These are phyloP conservation scores for Ecdyonurus torrentis DNA, from an alignment of 2,888 invertebrate genomes.

Conservation along the genomic window DNA sequence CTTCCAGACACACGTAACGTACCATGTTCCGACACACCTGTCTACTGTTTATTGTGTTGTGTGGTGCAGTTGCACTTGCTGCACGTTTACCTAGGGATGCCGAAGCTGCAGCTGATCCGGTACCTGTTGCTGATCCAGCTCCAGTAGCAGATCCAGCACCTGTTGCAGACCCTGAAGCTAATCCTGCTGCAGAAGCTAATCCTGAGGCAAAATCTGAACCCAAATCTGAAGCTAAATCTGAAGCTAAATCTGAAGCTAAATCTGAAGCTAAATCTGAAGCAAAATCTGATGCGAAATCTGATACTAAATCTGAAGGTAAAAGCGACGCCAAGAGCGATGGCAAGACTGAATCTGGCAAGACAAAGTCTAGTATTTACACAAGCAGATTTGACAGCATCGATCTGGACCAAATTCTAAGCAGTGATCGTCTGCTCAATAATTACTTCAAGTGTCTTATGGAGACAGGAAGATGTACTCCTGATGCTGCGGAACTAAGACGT, in stretches of 20 bases:
- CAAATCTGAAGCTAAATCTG: background rate
- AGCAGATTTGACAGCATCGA: slow-evolving; percentile 51
- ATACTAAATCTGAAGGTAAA: background rate
- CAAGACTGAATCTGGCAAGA: background rate
- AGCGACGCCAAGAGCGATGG: background rate
- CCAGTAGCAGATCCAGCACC: background rate
- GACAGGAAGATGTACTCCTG: slow-evolving; percentile 50
- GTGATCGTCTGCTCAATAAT: slow-evolving; percentile 47
- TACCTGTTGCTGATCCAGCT: background rate
- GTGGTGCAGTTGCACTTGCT: background rate
- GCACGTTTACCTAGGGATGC: background rate
- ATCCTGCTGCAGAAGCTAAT: background rate
- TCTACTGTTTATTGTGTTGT: background rate
- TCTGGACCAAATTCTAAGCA: slow-evolving; percentile 47
- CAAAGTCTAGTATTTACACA: slow-evolving; percentile 21
- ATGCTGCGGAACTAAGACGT: slow-evolving; percentile 55
- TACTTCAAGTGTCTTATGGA: slow-evolving; percentile 53
- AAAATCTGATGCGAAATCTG: no score
- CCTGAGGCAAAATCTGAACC: background rate
- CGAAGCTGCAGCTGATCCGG: background rate
- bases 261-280: background rate
- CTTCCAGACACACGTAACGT: no score
- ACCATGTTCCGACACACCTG: background rate
- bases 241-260: background rate
- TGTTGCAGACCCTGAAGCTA: background rate